A percentile compares a stretch with the other conserved stretches of the same genome.
phyloP scores from a whole-genome alignment of 2,797 vertebrate species.

The Furcifer pardalis region DNA sequence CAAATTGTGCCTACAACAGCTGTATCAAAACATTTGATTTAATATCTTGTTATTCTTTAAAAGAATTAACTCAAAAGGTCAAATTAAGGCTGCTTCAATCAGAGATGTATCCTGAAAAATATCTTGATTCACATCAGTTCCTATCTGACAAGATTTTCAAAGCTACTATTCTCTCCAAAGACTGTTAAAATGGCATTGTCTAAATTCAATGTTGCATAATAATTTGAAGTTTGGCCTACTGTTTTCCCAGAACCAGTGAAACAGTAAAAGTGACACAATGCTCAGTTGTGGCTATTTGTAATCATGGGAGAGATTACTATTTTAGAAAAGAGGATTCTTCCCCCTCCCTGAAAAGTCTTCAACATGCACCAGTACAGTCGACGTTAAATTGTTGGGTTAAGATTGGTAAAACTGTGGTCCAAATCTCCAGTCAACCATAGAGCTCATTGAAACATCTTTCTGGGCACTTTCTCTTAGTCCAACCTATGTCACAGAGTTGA shows the following conservation, averaged over 20 bases:
- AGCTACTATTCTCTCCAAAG: conserved; percentile 50
- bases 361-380: not conserved
- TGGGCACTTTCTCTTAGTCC: not conserved
- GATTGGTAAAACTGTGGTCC: not conserved
- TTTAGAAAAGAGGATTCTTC: not conserved
- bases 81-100: conserved; percentile 50
- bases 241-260: conserved; percentile 38
- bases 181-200: conserved; percentile 44
- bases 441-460: not conserved
- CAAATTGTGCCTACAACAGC: conserved; percentile 49
- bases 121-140: conserved; percentile 58
- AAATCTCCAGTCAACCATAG: not conserved
- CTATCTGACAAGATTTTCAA: conserved; percentile 45
- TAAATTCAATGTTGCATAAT: conserved; percentile 25
- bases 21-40: conserved; percentile 57
- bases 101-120: conserved; percentile 50
- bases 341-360: not conserved
- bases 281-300: conserved; percentile 18
- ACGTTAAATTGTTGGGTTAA: not conserved
- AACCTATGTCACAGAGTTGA: not conserved
- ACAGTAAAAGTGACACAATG: conserved; percentile 18
- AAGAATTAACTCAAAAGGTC: conserved; percentile 65
- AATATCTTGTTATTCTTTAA: conserved; percentile 64
- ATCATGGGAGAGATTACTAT: not conserved
- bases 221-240: conserved; percentile 42